phyloP scores from a whole-genome alignment of 1,140 invertebrate species.

The Coenobita brevimanus region DNA sequence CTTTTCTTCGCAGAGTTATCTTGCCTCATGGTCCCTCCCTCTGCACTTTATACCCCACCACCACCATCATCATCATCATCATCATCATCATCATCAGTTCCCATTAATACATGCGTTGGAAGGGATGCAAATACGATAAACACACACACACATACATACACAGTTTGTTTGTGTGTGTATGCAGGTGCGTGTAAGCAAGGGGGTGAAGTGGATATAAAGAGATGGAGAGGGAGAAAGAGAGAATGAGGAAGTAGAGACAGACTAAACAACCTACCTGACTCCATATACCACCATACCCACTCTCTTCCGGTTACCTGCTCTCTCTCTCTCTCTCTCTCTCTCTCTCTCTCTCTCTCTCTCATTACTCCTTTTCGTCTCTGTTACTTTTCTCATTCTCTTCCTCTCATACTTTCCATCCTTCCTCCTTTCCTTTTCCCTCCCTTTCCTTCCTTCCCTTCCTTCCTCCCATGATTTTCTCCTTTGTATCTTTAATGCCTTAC shows the following conservation, averaged over 20 bases:
- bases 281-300: not conserved
- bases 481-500: not conserved
- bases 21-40: no score
- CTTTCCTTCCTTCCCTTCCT: slow-evolving; percentile 1
- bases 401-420: not conserved
- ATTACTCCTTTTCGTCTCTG: not conserved
- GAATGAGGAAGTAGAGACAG: not conserved
- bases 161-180: not conserved
- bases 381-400: not conserved
- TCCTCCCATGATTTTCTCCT: not conserved
- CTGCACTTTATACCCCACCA: no score
- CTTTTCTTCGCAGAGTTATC: no score
- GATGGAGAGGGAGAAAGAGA: not conserved
- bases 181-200: not conserved
- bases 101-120: no score
- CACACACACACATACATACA: slow-evolving; percentile 14
- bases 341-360: no score
- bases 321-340: slow-evolving; percentile 13
- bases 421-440: no score
- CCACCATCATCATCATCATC: no score
- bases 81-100: no score
- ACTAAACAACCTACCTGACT: not conserved
- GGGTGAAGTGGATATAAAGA: not conserved
- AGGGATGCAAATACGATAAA: not conserved
- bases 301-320: not conserved